These are phyloP conservation scores for Lepus timidus DNA, from an alignment of 2,113 vertebrate species.

Conservation along the genomic window DNA sequence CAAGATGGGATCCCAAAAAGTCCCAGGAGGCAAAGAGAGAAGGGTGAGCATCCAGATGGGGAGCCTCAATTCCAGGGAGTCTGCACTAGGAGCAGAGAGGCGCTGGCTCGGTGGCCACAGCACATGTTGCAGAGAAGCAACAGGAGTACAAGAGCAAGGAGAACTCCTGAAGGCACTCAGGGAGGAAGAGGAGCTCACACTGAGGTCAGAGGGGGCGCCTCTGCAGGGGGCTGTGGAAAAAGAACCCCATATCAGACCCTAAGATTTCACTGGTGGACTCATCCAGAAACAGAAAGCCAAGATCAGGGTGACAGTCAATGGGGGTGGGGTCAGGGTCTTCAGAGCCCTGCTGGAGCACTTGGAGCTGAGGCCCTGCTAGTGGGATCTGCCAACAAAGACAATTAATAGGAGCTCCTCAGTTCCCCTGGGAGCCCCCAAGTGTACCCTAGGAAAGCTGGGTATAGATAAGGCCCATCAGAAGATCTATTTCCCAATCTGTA, in stretches of 20 bases:
- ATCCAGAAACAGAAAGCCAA: slow-evolving; percentile 50
- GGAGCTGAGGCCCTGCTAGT: background rate
- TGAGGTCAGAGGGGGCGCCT: background rate
- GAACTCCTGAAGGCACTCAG: background rate
- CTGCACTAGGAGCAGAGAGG: background rate
- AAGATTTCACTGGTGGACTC: background rate
- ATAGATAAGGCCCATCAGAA: background rate
- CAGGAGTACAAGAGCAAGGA: too few species aligned
- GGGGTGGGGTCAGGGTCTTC: background rate
- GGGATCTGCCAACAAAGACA: background rate
- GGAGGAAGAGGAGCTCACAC: slow-evolving; percentile 33
- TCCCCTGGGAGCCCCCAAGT: background rate
- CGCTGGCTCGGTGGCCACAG: too few species aligned
- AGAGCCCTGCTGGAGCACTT: background rate
- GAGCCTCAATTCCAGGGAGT: background rate
- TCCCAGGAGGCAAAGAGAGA: slow-evolving; percentile 12
- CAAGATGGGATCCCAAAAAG: background rate
- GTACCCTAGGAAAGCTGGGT: background rate
- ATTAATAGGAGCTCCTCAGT: background rate
- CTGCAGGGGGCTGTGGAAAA: background rate
- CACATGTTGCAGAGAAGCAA: background rate
- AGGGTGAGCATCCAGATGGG: background rate
- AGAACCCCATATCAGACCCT: background rate
- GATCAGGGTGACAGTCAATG: background rate
- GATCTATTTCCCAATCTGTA: background rate